phyloP scores from a whole-genome alignment of 2,113 vertebrate genomes.

The Pelmatolapia mariae region DNA sequence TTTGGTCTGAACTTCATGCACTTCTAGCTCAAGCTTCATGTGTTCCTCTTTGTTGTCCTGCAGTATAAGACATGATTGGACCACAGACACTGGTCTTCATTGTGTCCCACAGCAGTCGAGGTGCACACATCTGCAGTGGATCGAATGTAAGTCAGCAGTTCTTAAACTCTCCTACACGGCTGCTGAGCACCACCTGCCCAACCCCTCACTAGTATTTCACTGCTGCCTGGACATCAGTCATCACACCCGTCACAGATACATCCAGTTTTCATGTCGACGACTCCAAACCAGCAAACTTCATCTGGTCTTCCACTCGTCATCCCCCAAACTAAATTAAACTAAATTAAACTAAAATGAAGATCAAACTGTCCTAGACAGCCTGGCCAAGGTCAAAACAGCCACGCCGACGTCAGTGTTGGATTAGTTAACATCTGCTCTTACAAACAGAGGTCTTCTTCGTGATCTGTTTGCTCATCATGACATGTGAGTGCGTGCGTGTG shows the following conservation, averaged over 20 bases:
- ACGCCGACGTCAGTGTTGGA: too few species aligned
- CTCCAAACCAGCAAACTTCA: neutral
- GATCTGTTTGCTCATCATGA: neutral
- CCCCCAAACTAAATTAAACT: neutral
- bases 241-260: neutral
- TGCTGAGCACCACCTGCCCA: neutral
- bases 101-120: neutral
- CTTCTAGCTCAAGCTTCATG: neutral
- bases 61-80: accelerated
- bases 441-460: neutral
- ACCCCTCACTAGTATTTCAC: neutral
- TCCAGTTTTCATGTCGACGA: neutral
- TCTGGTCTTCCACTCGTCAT: neutral
- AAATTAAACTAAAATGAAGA: neutral
- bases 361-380: neutral
- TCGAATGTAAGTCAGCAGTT: neutral
- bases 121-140: neutral
- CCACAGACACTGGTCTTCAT: neutral
- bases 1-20: neutral
- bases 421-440: neutral
- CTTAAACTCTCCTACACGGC: neutral
- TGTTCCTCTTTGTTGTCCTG: neutral
- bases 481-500: neutral
- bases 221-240: neutral
- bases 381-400: neutral